Conservation (phyloP, 2,113 vertebrate genomes). For the Myiozetetes cayanensis region DNA sequence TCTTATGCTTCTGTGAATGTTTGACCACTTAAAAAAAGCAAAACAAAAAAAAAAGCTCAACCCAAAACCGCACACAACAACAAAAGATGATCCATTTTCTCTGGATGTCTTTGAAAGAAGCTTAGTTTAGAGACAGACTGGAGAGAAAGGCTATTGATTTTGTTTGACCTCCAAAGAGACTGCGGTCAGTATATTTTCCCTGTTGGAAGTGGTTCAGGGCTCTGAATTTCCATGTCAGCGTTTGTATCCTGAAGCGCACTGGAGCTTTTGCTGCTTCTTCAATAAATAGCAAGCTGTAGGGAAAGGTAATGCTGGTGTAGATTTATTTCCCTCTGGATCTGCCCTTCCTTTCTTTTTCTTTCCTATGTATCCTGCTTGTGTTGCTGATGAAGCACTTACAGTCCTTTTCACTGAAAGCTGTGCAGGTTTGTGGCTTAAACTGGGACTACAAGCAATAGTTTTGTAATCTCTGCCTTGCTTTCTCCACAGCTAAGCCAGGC, state of each 20-base stretch:
- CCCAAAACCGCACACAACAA: constrained; percentile 32
- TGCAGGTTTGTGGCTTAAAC: not conserved
- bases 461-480: not conserved
- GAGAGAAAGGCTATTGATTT: constrained; percentile 65
- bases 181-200: constrained; percentile 61
- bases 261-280: constrained; percentile 49
- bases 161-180: constrained; percentile 64
- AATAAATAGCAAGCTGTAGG: constrained; percentile 7
- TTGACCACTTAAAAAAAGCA: constrained; percentile 36
- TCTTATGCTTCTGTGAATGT: constrained; percentile 19
- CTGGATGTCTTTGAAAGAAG: constrained; percentile 45
- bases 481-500: not conserved
- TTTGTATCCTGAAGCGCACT: not conserved
- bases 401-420: not conserved
- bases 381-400: not conserved
- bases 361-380: accelerated
- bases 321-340: not conserved
- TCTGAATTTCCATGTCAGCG: constrained; percentile 43
- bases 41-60: constrained; percentile 39
- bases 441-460: not conserved
- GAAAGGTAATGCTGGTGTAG: not conserved
- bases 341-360: not conserved
- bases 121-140: constrained; percentile 59
- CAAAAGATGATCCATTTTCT: constrained; percentile 51
- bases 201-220: constrained; percentile 34